Evolutionary conservation across 2,888 invertebrate genomes (phyloP).

Genomic region (Colletes collaris): DNA sequence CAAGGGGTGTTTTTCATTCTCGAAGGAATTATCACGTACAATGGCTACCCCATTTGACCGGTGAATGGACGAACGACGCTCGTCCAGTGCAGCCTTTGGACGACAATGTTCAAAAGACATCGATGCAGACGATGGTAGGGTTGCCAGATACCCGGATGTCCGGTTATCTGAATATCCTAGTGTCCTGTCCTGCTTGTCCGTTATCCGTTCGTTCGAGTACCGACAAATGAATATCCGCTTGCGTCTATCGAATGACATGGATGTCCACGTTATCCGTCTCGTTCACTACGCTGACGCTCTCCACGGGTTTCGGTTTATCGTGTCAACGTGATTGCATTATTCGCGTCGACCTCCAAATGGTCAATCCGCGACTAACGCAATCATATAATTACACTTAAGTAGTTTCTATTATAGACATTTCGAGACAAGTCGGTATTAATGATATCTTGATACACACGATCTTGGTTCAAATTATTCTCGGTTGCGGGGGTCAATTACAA

Average conservation of each 20-base stretch:
- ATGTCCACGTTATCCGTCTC: constrained; percentile 35
- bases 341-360: not conserved
- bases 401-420: no score
- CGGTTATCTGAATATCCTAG: constrained; percentile 57
- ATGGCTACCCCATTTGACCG: constrained; percentile 48
- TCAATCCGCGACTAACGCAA: not conserved
- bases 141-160: constrained; percentile 46
- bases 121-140: constrained; percentile 15
- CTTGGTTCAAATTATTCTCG: no score
- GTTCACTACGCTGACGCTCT: not conserved
- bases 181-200: constrained; percentile 38
- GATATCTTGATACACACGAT: no score
- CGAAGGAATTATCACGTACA: constrained; percentile 64
- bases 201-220: constrained; percentile 43
- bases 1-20: constrained; percentile 60
- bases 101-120: constrained; percentile 35
- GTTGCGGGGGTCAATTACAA: no score
- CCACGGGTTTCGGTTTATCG: constrained; percentile 12
- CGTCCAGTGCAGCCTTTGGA: constrained; percentile 14
- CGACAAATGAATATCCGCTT: constrained; percentile 57
- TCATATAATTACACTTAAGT: no score
- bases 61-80: constrained; percentile 25
- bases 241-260: constrained; percentile 41
- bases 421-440: no score
- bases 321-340: not conserved